A percentile compares a stretch with the other conserved stretches of the same genome.
Evolutionary conservation across 2,113 vertebrate genomes (phyloP).

Genomic region (Ailuropoda melanoleuca): DNA sequence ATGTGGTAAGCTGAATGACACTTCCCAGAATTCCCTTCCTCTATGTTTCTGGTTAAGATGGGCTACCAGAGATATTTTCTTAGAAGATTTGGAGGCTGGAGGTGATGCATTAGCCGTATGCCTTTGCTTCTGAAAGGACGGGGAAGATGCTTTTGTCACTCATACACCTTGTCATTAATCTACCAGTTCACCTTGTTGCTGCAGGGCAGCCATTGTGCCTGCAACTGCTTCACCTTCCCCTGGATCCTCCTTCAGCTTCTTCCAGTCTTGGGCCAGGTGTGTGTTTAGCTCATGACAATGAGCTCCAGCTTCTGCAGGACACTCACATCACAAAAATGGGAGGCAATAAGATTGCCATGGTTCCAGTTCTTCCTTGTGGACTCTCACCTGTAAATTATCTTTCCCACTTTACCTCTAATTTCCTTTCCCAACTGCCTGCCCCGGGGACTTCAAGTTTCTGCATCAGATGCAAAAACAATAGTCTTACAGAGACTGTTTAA

Average conservation of each 20-base stretch:
- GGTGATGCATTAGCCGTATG: not conserved
- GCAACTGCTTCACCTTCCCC: not conserved
- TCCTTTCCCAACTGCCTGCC: not conserved
- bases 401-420: not conserved
- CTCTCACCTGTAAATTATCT: not conserved
- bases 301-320: not conserved
- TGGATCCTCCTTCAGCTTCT: not conserved
- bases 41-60: not conserved
- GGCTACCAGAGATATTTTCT: not conserved
- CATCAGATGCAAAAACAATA: not conserved
- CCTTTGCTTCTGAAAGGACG: not conserved
- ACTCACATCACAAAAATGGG: not conserved
- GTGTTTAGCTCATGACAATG: not conserved
- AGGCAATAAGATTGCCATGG: not conserved
- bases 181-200: not conserved
- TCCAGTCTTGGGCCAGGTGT: not conserved
- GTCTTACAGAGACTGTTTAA: not conserved
- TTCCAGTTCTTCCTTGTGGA: not conserved
- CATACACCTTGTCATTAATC: not conserved
- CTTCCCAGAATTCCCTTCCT: not conserved
- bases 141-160: not conserved
- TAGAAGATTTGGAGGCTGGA: not conserved
- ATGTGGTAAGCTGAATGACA: not conserved
- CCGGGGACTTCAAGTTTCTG: not conserved
- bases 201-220: rapidly evolving